Evolutionary conservation across 2,888 invertebrate genomes (phyloP), one percentile per base, ranked within the genome.

Genomic region (Metalampra italica): DNA sequence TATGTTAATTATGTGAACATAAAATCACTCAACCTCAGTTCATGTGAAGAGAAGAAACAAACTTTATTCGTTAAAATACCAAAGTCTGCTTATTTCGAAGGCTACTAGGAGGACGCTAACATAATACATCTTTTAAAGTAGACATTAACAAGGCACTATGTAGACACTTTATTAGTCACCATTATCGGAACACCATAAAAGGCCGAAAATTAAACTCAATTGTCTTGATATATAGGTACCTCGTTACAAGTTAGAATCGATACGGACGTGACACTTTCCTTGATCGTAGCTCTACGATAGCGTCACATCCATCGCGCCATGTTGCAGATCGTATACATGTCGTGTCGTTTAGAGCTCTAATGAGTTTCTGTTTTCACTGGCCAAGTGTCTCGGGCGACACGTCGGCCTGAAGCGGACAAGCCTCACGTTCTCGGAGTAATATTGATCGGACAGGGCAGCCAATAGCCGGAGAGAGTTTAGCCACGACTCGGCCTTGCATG

Each of bases 281-380:
- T 68, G 76, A 76, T 75, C 61, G 62, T 8, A 39, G 39, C 9
- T 13, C 7, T 14, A 34, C 22, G 75, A 74, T 76, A 76, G 58
- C 54, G 75, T 70, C 73, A 63, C 55, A 68, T 66, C 60, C 59
- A 62, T 68, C 60, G 62, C 56, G 55, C 29, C 11, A 14, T 29
- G 43, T 68, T 69, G 66, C 69, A 62, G 66, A 62, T 71, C 60
- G 62, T 68, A 62, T 68, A 69, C 69, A 72, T 70, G 74, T 71
- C 72, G 72, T 70, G 74, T 71, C 72, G 72, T 61, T 73, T 71
- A 74, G 68, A 73, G 69, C 64, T 69, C 71, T 81, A 81, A 81
- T 81, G 78, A 78, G 80, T 75, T 65, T 71, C 68, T 66, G 74
- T 78, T 80, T 75, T 76, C 75, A 71, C 76, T 73, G 56, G 64